Evolutionary conservation across 2,888 invertebrate species (phyloP), one percentile per base, ranked within the genome.

Genomic region (Synanthedon myopaeformis): DNA sequence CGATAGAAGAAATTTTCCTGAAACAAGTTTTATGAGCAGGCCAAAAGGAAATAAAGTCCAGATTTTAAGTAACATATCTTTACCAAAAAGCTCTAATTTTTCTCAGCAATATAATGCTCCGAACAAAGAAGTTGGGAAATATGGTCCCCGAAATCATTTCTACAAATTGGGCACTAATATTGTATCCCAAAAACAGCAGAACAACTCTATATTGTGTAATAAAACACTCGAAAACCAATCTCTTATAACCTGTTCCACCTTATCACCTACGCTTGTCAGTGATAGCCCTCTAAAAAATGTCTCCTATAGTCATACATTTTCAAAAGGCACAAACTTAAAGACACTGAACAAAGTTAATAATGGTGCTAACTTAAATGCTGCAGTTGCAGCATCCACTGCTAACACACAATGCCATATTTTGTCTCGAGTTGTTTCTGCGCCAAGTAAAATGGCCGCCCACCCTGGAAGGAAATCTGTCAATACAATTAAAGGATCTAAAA

Each of bases 371-470:
- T 67, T 86, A 56, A 85, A 83, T 67, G 73, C 86, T 56, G 76
- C 82, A 73, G 82, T 82, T 35, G 82, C 83, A 55, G 78, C 77
- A 48, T 73, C 84, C 17, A 74, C 85, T 10, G 79, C 79, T 55
- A 82, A 74, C 64, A 79, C 84, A 53, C 87, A 85, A 65, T 85
- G 85, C 66, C 87, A 87, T 71, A 79, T 87, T 56, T 65, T 87
- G 59, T 87, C 88, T 51, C 75, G 88, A 57, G 84, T 87, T 57
- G 85, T 87, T 49, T 84, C 88, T 49, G 86, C 83, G 53, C 87
- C 88, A 1, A 87, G 86, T 53, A 87, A 88, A 62, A 77, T 88
- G 76, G 82, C 88, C 28, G 82, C 86, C 17, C 86, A 87, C 63
- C 82, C 85, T 8, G 85, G 86, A 54, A 75, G 79, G 56, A 87